A percentile compares a stretch with the other conserved stretches of the same genome.
phyloP scores from a whole-genome alignment of 2,888 invertebrate genomes.

The Brachypterus glaber region DNA sequence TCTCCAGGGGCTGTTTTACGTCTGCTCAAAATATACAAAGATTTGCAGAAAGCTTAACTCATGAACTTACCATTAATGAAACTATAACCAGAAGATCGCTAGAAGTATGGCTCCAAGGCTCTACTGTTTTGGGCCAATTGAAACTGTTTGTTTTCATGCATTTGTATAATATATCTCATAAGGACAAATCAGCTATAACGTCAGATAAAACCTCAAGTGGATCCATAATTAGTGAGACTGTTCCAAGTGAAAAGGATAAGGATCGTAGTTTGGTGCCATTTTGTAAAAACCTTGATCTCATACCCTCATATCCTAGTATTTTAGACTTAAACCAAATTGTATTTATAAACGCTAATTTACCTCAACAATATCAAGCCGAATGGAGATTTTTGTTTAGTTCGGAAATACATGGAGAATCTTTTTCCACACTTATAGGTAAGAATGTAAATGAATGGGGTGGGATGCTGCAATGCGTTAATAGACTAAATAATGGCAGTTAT shows the following conservation, averaged over 20 bases:
- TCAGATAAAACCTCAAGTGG: slow-evolving; percentile 5
- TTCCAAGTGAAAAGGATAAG: slow-evolving; percentile 35
- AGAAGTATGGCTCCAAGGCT: slow-evolving; percentile 43
- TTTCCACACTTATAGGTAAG: slow-evolving; percentile 65
- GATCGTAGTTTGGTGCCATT: slow-evolving; percentile 44
- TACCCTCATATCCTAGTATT: slow-evolving; percentile 68
- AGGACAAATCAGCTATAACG: slow-evolving; percentile 9
- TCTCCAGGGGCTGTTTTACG: slow-evolving; percentile 48
- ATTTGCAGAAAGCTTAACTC: slow-evolving; percentile 49
- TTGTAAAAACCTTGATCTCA: slow-evolving; percentile 56
- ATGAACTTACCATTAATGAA: slow-evolving; percentile 41
- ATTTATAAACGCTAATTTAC: slow-evolving; percentile 72
- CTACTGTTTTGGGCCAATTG: slow-evolving; percentile 42
- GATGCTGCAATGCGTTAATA: no score
- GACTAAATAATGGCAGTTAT: no score
- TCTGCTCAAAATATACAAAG: slow-evolving; percentile 48
- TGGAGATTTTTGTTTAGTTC: slow-evolving; percentile 87
- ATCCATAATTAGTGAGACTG: slow-evolving; percentile 20
- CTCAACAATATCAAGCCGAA: slow-evolving; percentile 58
- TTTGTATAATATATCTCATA: slow-evolving; percentile 45
- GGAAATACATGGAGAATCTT: slow-evolving; percentile 82
- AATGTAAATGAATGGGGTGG: no score
- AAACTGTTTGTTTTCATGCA: slow-evolving; percentile 47
- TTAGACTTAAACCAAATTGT: slow-evolving; percentile 67
- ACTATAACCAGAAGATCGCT: slow-evolving; percentile 37